phyloP scores from a whole-genome alignment of 2,797 vertebrate genomes.

The Oreochromis grahami region DNA sequence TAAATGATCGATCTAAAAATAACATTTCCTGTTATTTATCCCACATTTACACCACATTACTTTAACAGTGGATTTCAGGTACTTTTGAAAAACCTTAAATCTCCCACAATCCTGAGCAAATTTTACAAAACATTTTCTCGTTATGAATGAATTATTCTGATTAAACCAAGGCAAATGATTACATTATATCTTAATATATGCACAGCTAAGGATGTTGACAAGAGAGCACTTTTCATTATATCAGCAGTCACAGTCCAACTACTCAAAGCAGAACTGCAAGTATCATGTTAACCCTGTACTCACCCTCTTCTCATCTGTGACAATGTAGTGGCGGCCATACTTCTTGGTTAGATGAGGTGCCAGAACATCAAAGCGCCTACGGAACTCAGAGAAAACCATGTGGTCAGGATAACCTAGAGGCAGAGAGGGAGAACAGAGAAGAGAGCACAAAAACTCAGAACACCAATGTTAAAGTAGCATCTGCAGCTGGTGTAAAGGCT shows the following conservation, averaged over 20 bases:
- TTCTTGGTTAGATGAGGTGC: conserved; percentile 95
- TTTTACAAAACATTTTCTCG: not conserved
- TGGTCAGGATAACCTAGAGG: conserved; percentile 91
- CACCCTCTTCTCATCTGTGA: conserved; percentile 92
- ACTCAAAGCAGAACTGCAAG: not conserved
- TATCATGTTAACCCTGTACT: conserved; percentile 7
- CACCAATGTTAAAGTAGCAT: not conserved
- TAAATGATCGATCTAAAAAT: not conserved
- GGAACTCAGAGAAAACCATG: conserved; percentile 97
- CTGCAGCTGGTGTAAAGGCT: not conserved
- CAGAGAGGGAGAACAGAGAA: not conserved
- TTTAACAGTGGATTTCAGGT: not conserved
- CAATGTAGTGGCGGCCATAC: conserved; percentile 90
- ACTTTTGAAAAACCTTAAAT: not conserved
- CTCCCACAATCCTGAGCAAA: not conserved
- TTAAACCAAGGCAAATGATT: not conserved
- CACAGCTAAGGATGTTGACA: not conserved
- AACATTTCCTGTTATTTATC: not conserved
- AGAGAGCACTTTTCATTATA: not conserved
- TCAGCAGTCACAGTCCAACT: not conserved
- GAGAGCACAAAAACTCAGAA: not conserved
- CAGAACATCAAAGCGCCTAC: conserved; percentile 91
- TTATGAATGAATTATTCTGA: not conserved
- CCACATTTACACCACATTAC: not conserved
- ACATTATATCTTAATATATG: not conserved